phyloP scores from a whole-genome alignment of 2,797 vertebrate species.

The Hydrocynus forskahlii region DNA sequence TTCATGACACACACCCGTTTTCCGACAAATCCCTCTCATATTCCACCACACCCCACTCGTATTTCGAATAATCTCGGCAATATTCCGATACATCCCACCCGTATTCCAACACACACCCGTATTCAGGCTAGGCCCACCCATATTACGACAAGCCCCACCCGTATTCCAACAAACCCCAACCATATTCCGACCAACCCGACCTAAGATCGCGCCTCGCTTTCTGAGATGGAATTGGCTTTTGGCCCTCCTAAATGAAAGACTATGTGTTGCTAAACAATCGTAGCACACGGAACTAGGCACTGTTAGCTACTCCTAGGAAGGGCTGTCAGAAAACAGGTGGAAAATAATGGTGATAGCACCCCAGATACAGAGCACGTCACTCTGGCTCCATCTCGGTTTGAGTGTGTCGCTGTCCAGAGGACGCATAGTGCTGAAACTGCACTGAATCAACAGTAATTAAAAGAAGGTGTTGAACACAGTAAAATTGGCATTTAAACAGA shows the following conservation, averaged over 20 bases:
- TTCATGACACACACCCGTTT: too few species aligned
- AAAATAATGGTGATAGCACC: not conserved
- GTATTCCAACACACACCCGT: too few species aligned
- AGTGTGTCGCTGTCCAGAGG: not conserved
- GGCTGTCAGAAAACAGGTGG: not conserved
- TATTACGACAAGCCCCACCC: too few species aligned
- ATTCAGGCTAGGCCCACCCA: too few species aligned
- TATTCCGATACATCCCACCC: too few species aligned
- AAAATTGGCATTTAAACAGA: not conserved
- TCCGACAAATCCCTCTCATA: too few species aligned
- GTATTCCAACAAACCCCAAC: too few species aligned
- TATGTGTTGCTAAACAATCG: not conserved
- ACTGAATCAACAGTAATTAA: not conserved
- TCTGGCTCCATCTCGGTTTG: not conserved
- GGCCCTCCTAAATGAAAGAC: not conserved
- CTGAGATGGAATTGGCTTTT: not conserved
- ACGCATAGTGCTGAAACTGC: not conserved
- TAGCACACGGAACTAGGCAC: not conserved
- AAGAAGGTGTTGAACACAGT: too few species aligned
- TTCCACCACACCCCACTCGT: too few species aligned
- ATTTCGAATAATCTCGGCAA: too few species aligned
- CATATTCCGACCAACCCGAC: too few species aligned
- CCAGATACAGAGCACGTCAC: constrained; percentile 1
- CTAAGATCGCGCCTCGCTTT: not conserved
- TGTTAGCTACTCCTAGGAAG: not conserved